These are phyloP conservation scores for Temnothorax longispinosus DNA, from an alignment of 1,140 invertebrate genomes.

Conservation along the genomic window DNA sequence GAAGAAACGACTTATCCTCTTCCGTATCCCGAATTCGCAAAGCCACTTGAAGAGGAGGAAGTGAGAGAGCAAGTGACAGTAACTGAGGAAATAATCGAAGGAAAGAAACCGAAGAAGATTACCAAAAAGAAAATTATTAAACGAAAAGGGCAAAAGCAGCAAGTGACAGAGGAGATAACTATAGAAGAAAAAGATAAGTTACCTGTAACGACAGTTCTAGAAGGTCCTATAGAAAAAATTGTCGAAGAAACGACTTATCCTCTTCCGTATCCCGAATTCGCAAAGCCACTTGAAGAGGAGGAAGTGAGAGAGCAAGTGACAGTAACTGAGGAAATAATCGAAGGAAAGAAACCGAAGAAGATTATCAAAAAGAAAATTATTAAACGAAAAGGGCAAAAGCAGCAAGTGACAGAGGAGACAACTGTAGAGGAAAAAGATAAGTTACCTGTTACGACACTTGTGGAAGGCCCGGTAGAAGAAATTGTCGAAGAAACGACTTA, in stretches of 20 bases:
- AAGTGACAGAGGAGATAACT: too few relatives aligned
- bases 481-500: too few relatives aligned
- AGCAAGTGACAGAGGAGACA: slow-evolving; percentile 64
- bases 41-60: slow-evolving; percentile 79
- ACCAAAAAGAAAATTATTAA: too few relatives aligned
- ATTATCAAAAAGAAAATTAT: slow-evolving; percentile 62
- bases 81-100: slow-evolving; percentile 62
- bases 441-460: slow-evolving; percentile 30
- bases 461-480: slow-evolving; percentile 65
- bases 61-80: slow-evolving; percentile 82
- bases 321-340: slow-evolving; percentile 77
- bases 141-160: too few relatives aligned
- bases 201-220: neutral
- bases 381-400: slow-evolving; percentile 58
- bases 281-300: slow-evolving; percentile 66
- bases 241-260: slow-evolving; percentile 25
- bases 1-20: slow-evolving; percentile 16
- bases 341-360: slow-evolving; percentile 81
- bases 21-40: neutral
- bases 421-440: slow-evolving; percentile 57
- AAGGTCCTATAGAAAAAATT: slow-evolving; percentile 78
- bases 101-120: slow-evolving; percentile 70
- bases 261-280: neutral
- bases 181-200: too few relatives aligned
- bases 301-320: slow-evolving; percentile 65